Conservation (phyloP, 2,797 vertebrate genomes). For the Synanceia verrucosa region DNA sequence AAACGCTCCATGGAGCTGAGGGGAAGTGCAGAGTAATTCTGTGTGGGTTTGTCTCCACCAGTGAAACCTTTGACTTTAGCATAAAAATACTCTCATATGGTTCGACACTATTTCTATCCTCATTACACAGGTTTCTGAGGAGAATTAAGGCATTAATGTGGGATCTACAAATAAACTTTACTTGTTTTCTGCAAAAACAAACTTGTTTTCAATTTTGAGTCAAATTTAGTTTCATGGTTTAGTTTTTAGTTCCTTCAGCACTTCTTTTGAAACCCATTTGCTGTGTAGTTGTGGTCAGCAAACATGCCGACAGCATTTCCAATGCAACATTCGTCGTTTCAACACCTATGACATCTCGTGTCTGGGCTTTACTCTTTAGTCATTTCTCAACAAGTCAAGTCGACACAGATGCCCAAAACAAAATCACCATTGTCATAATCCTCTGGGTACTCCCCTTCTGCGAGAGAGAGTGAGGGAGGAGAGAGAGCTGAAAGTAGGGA, state of each 20-base stretch:
- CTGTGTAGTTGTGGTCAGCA: neutral
- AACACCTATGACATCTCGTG: slow-evolving; percentile 72
- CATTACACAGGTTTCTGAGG: neutral
- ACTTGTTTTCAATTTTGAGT: neutral
- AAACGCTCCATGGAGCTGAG: too few species aligned
- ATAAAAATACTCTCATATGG: too few species aligned
- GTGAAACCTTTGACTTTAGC: too few species aligned
- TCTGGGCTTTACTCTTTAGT: slow-evolving; percentile 51
- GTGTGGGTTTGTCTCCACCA: neutral
- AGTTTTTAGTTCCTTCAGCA: too few species aligned
- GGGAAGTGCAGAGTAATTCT: too few species aligned
- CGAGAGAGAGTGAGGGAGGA: slow-evolving; percentile 3
- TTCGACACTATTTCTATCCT: too few species aligned
- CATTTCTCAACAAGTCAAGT: slow-evolving; percentile 55
- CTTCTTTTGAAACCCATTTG: neutral
- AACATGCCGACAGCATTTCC: slow-evolving; percentile 33
- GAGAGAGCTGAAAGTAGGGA: slow-evolving; percentile 5
- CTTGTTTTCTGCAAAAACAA: neutral
- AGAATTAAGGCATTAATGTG: neutral
- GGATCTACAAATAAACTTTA: neutral
- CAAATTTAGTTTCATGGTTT: neutral
- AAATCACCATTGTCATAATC: slow-evolving; percentile 64
- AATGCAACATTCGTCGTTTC: slow-evolving; percentile 53
- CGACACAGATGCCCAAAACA: slow-evolving; percentile 59
- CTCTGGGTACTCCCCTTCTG: slow-evolving; percentile 10